Conservation (phyloP, 2,888 invertebrate species). For the Aromia moschata region DNA sequence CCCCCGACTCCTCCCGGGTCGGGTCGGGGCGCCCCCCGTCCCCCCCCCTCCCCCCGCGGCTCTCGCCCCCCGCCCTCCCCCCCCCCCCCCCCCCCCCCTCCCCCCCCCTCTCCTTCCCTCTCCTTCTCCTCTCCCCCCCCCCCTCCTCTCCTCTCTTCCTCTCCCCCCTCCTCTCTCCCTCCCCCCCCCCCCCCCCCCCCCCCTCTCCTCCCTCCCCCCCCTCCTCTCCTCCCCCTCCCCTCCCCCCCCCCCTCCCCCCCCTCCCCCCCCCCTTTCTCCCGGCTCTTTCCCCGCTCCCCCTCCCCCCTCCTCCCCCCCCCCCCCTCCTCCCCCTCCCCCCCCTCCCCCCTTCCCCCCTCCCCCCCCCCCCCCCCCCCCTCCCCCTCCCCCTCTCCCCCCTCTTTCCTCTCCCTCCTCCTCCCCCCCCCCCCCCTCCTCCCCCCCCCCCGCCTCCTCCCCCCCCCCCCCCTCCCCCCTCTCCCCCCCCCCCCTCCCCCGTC, state of each 20-base stretch:
- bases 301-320: too few relatives aligned
- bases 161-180: neutral
- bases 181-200: neutral
- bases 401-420: neutral
- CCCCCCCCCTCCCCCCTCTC: neutral
- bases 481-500: neutral
- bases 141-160: neutral
- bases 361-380: neutral
- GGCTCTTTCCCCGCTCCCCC: neutral
- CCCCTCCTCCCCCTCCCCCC: neutral
- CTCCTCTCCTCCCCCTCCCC: neutral
- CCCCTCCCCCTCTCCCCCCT: neutral
- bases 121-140: neutral
- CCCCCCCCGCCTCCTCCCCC: too few relatives aligned
- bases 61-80: too few relatives aligned
- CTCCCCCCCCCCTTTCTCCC: neutral
- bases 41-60: too few relatives aligned
- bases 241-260: neutral
- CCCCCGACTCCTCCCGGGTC: too few relatives aligned
- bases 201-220: slow-evolving; percentile 1
- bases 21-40: too few relatives aligned
- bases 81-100: neutral
- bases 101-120: too few relatives aligned
- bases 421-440: neutral
- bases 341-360: neutral